Evolutionary conservation across 2,888 invertebrate species (phyloP).

Genomic region (Sinohyriopsis cumingii): DNA sequence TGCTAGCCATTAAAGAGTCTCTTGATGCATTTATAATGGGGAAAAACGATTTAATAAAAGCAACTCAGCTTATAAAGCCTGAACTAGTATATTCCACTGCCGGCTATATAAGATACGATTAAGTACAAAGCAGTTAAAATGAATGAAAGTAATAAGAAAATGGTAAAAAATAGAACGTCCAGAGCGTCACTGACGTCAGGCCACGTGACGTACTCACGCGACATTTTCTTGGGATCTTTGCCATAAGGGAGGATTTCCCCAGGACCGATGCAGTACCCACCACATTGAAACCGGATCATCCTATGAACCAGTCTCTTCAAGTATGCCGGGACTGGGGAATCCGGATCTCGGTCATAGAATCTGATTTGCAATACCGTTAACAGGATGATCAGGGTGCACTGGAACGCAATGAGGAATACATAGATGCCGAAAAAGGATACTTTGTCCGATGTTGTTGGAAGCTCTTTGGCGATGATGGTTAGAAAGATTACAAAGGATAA

Average conservation of each 20-base stretch:
- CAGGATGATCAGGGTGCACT: slow-evolving; percentile 31
- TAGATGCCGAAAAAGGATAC: slow-evolving; percentile 34
- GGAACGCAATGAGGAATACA: slow-evolving; percentile 29
- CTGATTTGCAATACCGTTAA: slow-evolving; percentile 31
- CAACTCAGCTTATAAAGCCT: too few species aligned
- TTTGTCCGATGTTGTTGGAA: slow-evolving; percentile 35
- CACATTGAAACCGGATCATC: slow-evolving; percentile 3
- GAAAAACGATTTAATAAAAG: too few species aligned
- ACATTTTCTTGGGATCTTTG: slow-evolving; percentile 4
- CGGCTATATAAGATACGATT: too few species aligned
- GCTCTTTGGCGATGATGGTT: slow-evolving; percentile 38
- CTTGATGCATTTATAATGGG: too few species aligned
- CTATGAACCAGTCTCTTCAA: slow-evolving; percentile 10
- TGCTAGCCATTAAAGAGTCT: too few species aligned
- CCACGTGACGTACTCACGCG: slow-evolving; percentile 28
- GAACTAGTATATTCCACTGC: too few species aligned
- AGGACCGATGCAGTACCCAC: slow-evolving; percentile 16
- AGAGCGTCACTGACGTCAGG: slow-evolving; percentile 15
- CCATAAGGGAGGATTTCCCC: slow-evolving; percentile 16
- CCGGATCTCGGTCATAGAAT: slow-evolving; percentile 22
- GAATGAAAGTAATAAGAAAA: slow-evolving; percentile 18
- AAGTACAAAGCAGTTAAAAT: slow-evolving; percentile 11
- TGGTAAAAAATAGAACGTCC: slow-evolving; percentile 32
- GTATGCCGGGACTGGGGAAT: slow-evolving; percentile 13
- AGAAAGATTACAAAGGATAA: slow-evolving; percentile 44